Conservation (phyloP, 2,113 vertebrate species). For the Gulo gulo region DNA sequence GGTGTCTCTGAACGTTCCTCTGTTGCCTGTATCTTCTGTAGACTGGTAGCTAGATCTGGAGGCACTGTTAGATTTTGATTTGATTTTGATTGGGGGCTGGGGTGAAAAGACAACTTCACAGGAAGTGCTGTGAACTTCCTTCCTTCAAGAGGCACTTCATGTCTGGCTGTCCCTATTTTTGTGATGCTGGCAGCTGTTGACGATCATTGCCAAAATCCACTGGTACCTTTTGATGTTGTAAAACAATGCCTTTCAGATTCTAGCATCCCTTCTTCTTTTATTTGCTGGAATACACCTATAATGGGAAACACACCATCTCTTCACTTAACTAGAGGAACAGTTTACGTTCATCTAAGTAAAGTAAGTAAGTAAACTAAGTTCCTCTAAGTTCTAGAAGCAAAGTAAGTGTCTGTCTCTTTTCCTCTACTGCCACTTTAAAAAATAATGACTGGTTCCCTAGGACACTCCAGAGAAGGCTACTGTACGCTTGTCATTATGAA, state of each 20-base stretch:
- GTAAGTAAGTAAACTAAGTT: too few species aligned
- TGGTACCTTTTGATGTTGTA: background rate
- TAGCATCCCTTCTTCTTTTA: background rate
- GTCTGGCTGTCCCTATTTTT: background rate
- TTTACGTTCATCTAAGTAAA: background rate
- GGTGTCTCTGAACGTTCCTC: background rate
- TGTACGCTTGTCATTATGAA: background rate
- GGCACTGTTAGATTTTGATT: background rate
- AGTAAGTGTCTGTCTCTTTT: background rate
- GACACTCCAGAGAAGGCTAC: background rate
- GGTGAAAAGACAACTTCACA: background rate
- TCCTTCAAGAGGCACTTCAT: background rate
- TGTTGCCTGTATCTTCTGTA: background rate
- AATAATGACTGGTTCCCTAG: background rate
- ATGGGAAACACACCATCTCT: background rate
- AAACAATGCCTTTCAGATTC: background rate
- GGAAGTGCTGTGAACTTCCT: background rate
- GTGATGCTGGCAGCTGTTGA: background rate
- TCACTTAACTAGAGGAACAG: background rate
- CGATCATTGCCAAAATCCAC: background rate
- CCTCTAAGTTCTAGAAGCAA: background rate
- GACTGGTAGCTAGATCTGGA: background rate
- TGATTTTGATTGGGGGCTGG: background rate
- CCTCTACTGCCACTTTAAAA: background rate
- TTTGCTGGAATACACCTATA: background rate